Evolutionary conservation across 2,113 vertebrate species (phyloP).

Genomic region (Morone chrysops): DNA sequence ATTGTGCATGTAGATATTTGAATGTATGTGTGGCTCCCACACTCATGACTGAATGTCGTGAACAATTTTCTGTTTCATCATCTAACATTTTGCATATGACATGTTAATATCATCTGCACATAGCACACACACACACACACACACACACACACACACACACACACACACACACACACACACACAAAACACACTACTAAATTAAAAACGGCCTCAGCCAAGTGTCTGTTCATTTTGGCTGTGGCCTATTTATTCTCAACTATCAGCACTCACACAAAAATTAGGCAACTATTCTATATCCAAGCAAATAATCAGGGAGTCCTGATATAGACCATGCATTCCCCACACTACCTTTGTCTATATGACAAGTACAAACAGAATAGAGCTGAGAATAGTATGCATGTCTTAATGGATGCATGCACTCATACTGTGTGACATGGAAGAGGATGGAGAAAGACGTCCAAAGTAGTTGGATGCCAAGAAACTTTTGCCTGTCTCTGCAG

Average conservation of each 20-base stretch:
- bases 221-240: conserved; percentile 8
- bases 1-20: background rate
- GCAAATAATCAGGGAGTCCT: background rate
- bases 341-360: background rate
- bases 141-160: background rate
- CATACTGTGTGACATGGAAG: background rate
- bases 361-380: too few relatives aligned
- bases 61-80: background rate
- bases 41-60: background rate
- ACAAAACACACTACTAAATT: background rate
- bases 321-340: background rate
- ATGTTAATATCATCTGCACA: background rate
- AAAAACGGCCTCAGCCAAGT: conserved; percentile 9
- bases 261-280: background rate
- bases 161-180: background rate
- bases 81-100: background rate
- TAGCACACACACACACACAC: background rate
- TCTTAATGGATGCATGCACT: too few relatives aligned
- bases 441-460: background rate
- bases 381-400: background rate
- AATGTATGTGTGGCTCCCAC: background rate
- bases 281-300: background rate
- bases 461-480: background rate
- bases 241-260: background rate
- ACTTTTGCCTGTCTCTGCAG: background rate